Conservation (phyloP, 2,888 invertebrate species). For the Phengaris alcon region DNA sequence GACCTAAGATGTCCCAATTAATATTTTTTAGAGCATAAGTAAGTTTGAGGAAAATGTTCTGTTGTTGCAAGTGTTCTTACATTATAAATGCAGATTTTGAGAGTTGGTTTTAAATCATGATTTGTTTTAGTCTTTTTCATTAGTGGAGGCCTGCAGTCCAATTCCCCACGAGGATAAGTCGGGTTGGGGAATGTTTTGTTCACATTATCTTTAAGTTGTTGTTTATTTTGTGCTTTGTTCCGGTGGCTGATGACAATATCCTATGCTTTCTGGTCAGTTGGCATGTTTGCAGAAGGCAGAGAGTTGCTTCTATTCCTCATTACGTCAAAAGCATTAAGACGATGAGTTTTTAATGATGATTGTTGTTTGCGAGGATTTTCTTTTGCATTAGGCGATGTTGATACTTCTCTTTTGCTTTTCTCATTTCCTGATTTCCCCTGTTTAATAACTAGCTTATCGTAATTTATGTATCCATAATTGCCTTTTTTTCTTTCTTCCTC, state of each 20-base stretch:
- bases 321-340: slow-evolving; percentile 30
- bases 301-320: slow-evolving; percentile 33
- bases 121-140: no score
- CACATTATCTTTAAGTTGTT: slow-evolving; percentile 16
- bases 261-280: slow-evolving; percentile 28
- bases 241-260: slow-evolving; percentile 32
- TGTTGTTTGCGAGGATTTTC: slow-evolving; percentile 6
- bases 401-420: slow-evolving; percentile 32
- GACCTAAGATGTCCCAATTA: no score
- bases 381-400: slow-evolving; percentile 28
- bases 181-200: slow-evolving; percentile 34
- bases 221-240: background rate
- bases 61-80: no score
- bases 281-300: background rate
- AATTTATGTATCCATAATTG: slow-evolving; percentile 29
- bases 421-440: slow-evolving; percentile 24
- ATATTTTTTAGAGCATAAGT: no score
- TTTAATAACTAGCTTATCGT: slow-evolving; percentile 32
- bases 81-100: no score
- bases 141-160: slow-evolving; percentile 34
- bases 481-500: slow-evolving; percentile 31
- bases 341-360: background rate
- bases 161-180: slow-evolving; percentile 36
- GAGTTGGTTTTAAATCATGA: no score
- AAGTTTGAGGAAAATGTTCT: no score